A percentile compares a stretch with the other conserved stretches of the same genome.
Conservation (phyloP, 2,888 invertebrate genomes). For the Mimumesa dahlbomi region DNA sequence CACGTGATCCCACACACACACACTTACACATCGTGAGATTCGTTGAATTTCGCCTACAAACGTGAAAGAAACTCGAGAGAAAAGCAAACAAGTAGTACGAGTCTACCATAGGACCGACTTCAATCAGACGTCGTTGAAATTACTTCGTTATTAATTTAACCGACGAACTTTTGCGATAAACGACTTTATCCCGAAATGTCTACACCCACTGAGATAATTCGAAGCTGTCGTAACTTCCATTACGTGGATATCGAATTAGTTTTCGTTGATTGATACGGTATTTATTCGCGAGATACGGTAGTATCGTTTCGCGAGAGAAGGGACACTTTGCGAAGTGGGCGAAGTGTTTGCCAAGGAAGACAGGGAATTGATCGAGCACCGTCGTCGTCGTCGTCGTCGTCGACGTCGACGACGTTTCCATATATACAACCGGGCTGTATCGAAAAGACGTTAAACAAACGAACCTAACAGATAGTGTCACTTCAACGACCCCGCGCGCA, state of each 20-base stretch:
- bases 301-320: neutral
- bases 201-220: too few relatives aligned
- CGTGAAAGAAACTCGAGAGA: neutral
- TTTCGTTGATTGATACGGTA: neutral
- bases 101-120: too few relatives aligned
- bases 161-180: too few relatives aligned
- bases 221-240: neutral
- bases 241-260: neutral
- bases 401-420: constrained; percentile 7
- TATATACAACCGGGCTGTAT: too few relatives aligned
- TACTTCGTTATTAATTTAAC: too few relatives aligned
- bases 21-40: too few relatives aligned
- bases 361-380: constrained; percentile 40
- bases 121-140: too few relatives aligned
- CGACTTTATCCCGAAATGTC: too few relatives aligned
- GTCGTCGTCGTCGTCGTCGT: constrained; percentile 4
- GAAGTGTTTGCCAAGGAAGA: constrained; percentile 41
- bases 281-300: neutral
- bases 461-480: constrained; percentile 38
- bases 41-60: neutral
- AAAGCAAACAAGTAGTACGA: neutral
- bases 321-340: neutral
- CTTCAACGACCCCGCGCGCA: constrained; percentile 17
- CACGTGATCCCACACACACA: too few relatives aligned
- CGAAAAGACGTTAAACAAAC: constrained; percentile 46